Percentiles rank a stretch among this genome's conserved stretches.
These are phyloP conservation scores for Spinus olivaceus DNA, from an alignment of 2,797 vertebrate species.

Conservation along the genomic window DNA sequence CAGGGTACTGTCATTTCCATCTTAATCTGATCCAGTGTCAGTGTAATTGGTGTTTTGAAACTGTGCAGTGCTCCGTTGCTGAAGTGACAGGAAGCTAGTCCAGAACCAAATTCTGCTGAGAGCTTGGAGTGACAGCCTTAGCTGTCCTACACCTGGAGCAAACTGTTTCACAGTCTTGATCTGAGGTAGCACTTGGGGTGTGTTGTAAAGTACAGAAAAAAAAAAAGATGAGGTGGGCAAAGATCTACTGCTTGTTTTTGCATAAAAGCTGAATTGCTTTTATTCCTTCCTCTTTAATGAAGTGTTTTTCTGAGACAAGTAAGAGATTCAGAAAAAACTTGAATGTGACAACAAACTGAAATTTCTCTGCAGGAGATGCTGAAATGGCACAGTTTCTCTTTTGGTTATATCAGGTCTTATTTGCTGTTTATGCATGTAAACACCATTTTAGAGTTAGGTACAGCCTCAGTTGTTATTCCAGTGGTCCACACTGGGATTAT, in stretches of 20 bases:
- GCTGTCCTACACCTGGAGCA: not conserved
- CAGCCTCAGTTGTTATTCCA: not conserved
- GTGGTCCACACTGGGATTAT: not conserved
- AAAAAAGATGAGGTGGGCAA: not conserved
- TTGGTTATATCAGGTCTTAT: not conserved
- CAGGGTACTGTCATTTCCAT: not conserved
- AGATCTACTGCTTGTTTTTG: not conserved
- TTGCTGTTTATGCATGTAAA: not conserved
- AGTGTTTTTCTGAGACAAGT: not conserved
- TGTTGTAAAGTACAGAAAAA: not conserved
- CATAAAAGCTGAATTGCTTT: not conserved
- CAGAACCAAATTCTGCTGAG: not conserved
- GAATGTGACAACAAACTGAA: not conserved
- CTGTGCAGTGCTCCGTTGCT: accelerated
- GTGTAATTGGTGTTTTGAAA: not conserved
- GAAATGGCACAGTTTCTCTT: not conserved
- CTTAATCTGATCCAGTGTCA: not conserved
- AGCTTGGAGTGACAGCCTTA: not conserved
- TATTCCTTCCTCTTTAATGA: not conserved
- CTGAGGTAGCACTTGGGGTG: not conserved
- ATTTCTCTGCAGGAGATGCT: not conserved
- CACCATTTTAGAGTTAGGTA: not conserved
- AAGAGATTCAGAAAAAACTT: not conserved
- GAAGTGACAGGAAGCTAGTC: not conserved
- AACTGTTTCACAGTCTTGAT: not conserved